Base-by-base conservation (phyloP, 2,113 vertebrate genomes). In the Apeltes quadracus region DNA sequence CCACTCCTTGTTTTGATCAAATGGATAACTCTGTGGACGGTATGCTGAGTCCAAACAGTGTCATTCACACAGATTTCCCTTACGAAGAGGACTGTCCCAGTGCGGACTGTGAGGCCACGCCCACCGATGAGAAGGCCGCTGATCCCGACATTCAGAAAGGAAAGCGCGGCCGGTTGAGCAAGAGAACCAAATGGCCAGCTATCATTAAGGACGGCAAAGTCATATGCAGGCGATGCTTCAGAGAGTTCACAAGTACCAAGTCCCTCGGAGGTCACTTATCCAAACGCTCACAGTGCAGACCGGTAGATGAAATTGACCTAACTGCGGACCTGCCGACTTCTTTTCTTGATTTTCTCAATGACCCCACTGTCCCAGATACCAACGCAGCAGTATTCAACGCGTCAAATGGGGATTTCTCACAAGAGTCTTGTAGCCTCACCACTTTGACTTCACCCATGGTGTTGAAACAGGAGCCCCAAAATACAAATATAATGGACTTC, bases 131-230 rank as follows among this genome's bases (percentile, higher is more conserved):
- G 63, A 93, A 92, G 69, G 51, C 46, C 46, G 44, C 92, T 84
- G 88, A 94, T 38, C 75, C 88, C 20, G 95, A 95, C 48, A 71
- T 79, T 7, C 95, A 88, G 80, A 98, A 95, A 81, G 94, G 93
- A 75, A 99, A 98, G 86, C 95, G 95, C 76, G 95, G 94, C 83
- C 95, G 96, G 83, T 67, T 89, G 41, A 93, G 91, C 75, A 94
- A 92, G 74, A 94, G 97, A 67, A 95, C 97, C 53, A 99, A 98
- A 83, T 99, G 97, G 97, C 98, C 98, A 62, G 97, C 97, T 34
- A 99, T 99, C 78, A 97, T 99, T 72, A 95, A 96, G 86, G 97
- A 98, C 83, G 98, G 97, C 23, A 99, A 99, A 81, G 98, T 99
- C 73, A 98, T 99, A 76, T 99, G 97, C 83, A 96, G 96, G 81